Percentiles rank a stretch among this genome's conserved stretches.
phyloP scores from a whole-genome alignment of 2,797 vertebrate genomes.

The Taenioides sp. region DNA sequence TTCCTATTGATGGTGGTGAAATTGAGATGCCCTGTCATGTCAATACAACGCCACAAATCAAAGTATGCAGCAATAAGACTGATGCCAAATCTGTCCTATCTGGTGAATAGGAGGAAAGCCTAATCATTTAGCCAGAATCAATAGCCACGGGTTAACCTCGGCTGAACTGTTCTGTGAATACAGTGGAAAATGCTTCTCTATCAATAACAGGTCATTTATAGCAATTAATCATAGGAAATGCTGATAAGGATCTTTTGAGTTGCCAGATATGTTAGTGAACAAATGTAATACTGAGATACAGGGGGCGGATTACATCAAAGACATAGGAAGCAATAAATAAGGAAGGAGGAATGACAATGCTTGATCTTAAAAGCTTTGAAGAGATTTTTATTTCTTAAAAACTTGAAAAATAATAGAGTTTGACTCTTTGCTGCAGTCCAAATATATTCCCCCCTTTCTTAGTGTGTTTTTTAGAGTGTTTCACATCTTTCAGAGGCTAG shows the following conservation, averaged over 20 bases:
- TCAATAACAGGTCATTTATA: constrained; percentile 26
- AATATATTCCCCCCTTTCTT: not conserved
- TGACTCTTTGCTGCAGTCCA: not conserved
- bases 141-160: constrained; percentile 56
- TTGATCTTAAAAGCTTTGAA: not conserved
- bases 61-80: constrained; percentile 33
- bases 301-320: not conserved
- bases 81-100: constrained; percentile 34
- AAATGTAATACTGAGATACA: constrained; percentile 1
- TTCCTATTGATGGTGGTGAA: constrained; percentile 31
- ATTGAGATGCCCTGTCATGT: constrained; percentile 40
- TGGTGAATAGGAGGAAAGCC: constrained; percentile 19
- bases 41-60: constrained; percentile 43
- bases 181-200: constrained; percentile 34
- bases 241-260: constrained; percentile 34
- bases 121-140: constrained; percentile 50
- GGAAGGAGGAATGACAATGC: not conserved
- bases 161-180: constrained; percentile 35
- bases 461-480: not conserved
- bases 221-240: constrained; percentile 29
- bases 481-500: too few relatives aligned
- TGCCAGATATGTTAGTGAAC: constrained; percentile 19
- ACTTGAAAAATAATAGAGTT: too few relatives aligned
- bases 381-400: not conserved
- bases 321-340: constrained; percentile 10